phyloP scores from a whole-genome alignment of 2,888 invertebrate genomes.

The Tenthredo amoena region DNA sequence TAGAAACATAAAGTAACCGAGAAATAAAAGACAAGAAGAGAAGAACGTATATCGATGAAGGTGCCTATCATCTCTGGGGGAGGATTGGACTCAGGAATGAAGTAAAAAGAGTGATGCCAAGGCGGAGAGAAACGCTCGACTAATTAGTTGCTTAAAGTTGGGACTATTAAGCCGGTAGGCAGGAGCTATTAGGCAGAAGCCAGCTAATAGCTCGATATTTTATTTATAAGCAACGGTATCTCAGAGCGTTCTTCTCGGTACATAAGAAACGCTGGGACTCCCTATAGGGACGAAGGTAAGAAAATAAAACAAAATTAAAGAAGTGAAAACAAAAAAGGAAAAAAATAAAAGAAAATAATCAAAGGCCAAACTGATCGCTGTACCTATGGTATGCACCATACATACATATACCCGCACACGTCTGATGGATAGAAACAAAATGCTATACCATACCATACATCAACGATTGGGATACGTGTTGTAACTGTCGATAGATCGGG shows the following conservation, averaged over 20 bases:
- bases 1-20: neutral
- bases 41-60: neutral
- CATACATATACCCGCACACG: neutral
- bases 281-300: neutral
- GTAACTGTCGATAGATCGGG: slow-evolving; percentile 35
- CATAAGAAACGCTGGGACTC: slow-evolving; percentile 6
- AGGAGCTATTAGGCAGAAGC: slow-evolving; percentile 51
- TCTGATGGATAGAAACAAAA: slow-evolving; percentile 19
- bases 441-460: neutral
- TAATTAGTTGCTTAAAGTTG: slow-evolving; percentile 42
- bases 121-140: slow-evolving; percentile 15
- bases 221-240: slow-evolving; percentile 53
- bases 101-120: slow-evolving; percentile 43
- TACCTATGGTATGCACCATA: slow-evolving; percentile 5
- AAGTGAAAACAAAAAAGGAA: neutral
- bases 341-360: neutral
- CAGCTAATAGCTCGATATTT: slow-evolving; percentile 53
- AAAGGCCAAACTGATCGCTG: neutral
- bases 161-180: slow-evolving; percentile 51
- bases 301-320: neutral
- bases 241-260: neutral
- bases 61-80: slow-evolving; percentile 45
- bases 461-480: slow-evolving; percentile 24
- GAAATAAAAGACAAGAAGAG: neutral
- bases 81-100: slow-evolving; percentile 28